Conservation (phyloP, 2,888 invertebrate genomes). For the Eristalis arbustorum region DNA sequence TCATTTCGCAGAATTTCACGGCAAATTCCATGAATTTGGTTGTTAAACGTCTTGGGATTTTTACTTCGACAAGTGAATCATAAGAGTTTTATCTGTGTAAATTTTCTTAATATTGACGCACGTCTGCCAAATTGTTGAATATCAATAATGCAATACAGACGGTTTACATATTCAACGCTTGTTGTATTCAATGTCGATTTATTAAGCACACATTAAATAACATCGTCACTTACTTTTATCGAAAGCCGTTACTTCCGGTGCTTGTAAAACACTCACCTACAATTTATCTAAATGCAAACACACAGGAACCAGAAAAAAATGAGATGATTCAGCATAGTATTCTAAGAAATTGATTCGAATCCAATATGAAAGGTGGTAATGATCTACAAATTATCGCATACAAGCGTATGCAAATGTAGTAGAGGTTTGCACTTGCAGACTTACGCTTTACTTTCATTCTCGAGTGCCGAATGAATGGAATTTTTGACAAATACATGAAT, state of each 20-base stretch:
- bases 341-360: conserved; percentile 10
- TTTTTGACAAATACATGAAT: background rate
- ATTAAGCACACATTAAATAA: background rate
- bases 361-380: background rate
- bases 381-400: conserved; percentile 2
- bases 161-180: background rate
- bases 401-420: background rate
- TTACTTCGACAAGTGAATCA: background rate
- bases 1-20: background rate
- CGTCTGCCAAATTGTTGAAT: background rate
- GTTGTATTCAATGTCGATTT: background rate
- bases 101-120: background rate
- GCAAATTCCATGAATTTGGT: background rate
- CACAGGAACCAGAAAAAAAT: background rate
- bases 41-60: background rate
- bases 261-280: conserved; percentile 15
- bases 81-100: background rate
- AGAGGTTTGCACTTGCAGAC: background rate
- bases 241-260: conserved; percentile 27
- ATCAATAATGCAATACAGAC: background rate
- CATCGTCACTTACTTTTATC: background rate
- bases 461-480: conserved; percentile 30
- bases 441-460: conserved; percentile 47
- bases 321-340: conserved; percentile 28
- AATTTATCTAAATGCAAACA: background rate